Evolutionary conservation across 1,140 invertebrate genomes (phyloP).

Genomic region (Dreissena polymorpha): DNA sequence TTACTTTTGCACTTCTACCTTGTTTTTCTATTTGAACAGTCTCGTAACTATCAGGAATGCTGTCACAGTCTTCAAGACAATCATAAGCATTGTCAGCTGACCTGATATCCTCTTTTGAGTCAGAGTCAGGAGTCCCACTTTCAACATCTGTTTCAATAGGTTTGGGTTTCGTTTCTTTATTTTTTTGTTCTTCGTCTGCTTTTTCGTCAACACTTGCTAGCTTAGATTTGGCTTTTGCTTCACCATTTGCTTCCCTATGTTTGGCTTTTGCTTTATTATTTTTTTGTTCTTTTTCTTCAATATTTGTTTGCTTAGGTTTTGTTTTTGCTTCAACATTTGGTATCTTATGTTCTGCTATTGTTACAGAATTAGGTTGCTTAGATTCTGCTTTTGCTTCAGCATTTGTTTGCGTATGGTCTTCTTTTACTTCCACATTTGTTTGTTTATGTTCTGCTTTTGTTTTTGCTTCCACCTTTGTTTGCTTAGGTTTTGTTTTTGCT

Average conservation of each 20-base stretch:
- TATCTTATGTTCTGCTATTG: not conserved
- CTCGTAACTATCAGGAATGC: slow-evolving; percentile 3
- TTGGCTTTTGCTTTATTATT: not conserved
- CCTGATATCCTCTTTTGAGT: too few species aligned
- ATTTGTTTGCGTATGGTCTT: not conserved
- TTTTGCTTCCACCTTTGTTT: not conserved
- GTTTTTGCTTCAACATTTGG: not conserved
- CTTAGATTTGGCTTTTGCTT: not conserved
- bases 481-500: too few species aligned
- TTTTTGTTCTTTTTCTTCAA: not conserved
- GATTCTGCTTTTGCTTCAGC: not conserved
- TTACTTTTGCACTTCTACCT: too few species aligned
- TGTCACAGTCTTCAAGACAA: not conserved
- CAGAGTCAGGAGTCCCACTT: too few species aligned
- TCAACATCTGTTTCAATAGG: too few species aligned
- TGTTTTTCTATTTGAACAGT: not conserved
- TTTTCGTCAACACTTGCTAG: not conserved
- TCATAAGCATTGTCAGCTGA: too few species aligned
- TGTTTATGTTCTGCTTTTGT: not conserved
- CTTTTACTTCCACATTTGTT: not conserved
- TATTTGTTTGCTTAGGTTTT: not conserved
- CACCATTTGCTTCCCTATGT: not conserved
- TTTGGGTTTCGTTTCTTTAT: too few species aligned
- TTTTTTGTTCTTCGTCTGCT: not conserved
- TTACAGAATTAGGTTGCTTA: not conserved